Evolutionary conservation across 2,888 invertebrate species (phyloP), one percentile per base, ranked within the genome.

Genomic region (Yponomeuta malinellus): DNA sequence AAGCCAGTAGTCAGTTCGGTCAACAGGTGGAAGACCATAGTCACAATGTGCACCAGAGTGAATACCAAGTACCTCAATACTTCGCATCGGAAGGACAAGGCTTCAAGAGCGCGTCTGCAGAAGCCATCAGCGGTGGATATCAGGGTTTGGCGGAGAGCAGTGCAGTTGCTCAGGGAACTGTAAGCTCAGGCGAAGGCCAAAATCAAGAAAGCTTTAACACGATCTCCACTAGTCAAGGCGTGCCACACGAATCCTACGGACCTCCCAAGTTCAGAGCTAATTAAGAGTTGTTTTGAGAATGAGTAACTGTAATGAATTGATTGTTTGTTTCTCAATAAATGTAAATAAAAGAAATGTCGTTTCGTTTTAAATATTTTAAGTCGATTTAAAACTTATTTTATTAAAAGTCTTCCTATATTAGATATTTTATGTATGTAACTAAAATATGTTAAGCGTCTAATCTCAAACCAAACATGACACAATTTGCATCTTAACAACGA

Each of bases 181-280:
- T 31, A 12, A 12, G 65, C 69, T 29, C 33, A 5, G 71, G 70
- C 29, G 72, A 69, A 48, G 71, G 31, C 2, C 72, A 71, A 63
- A 73, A 73, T 70, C 84, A 76, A 70, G 81, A 82, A 15, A 75
- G 76, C 65, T 69, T 77, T 64, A 83, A 78, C 74, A 74, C 79
- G n/a, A 78, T 89, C 72, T 80, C 87, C 68, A 83, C 88, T 81
- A 87, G 84, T 83, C 91, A 90, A 77, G 88, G 89, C 71, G 77
- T 90, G 68, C 91, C 92, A 69, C 87, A 90, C 73, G 86, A 89
- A 84, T 81, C 84, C 52, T 92, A 91, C 73, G 91, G 91, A 75
- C 75, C 81, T 73, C 90, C 91, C 65, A 85, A 84, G 73, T 92
- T 89, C 81, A 85, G 86, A n/a, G 23, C 23, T 10, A 48, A 68